Evolutionary conservation across 2,888 invertebrate species (phyloP), one percentile per base, ranked within the genome.

Genomic region (Ceriagrion tenellum): DNA sequence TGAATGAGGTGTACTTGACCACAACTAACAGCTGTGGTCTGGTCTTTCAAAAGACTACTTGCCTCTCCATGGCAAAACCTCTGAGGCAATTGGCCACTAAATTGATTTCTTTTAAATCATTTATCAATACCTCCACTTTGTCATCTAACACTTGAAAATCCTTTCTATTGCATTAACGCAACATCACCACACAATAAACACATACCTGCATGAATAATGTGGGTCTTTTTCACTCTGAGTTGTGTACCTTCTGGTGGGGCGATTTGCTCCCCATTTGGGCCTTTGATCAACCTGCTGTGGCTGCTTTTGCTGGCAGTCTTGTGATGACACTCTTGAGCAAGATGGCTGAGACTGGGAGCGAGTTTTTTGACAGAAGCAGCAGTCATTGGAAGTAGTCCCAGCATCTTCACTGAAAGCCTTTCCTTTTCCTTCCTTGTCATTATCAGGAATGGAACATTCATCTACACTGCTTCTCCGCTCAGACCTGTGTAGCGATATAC

Each of bases 151-250:
- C 47, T 47, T 47, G 47, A 47, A 47, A 47, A 47, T 47, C 8
- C 47, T 4, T 47, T 59, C 18, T 18, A 23, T 56, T 90, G n/a
- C 55, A 90, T 16, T 90, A 59, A 30, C 40, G 13, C 18, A 88
- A 30, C n/a, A 47, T 8, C 47, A 47, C 55, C 55, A 55, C 13
- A 26, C 3, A 18, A 55, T 63, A 96, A 20, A 69, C 13, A n/a
- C 63, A 93, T 74, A 93, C 93, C 93, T 93, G 93, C 69, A 69
- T 4, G 93, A 98, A 96, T 98, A 98, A 96, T 98, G 98, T 0
- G 98, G 98, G 97, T 99, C 99, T 96, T 99, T 98, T 96, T 99
- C 99, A 96, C 99, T 99, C 97, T 99, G 99, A 96, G 99, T 99
- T 95, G 99, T 97, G 96, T 99, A 99, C 96, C 98, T 98, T 20